Percentiles rank a stretch among this genome's conserved stretches.
Conservation (phyloP, 2,113 vertebrate genomes). For the Lophotis ruficrista region DNA sequence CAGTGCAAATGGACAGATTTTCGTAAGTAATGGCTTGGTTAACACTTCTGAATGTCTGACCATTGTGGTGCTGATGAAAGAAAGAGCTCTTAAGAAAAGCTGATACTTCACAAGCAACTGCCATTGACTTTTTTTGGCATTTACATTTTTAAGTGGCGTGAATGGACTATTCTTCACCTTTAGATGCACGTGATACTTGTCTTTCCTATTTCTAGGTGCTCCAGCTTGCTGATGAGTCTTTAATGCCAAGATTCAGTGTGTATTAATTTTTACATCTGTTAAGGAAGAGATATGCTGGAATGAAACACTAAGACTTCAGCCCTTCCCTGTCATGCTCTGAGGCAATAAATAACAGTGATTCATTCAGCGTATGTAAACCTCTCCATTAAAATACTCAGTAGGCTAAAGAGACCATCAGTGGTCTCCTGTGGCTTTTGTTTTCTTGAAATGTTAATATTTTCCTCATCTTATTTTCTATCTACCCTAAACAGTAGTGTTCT, state of each 20-base stretch:
- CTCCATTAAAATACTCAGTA: slow-evolving; percentile 74
- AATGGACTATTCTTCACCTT: slow-evolving; percentile 21
- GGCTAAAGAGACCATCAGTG: slow-evolving; percentile 53
- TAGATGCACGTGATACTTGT: neutral
- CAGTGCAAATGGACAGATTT: neutral
- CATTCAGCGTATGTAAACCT: slow-evolving; percentile 63
- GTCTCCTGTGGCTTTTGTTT: slow-evolving; percentile 74
- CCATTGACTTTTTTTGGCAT: neutral
- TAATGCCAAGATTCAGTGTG: neutral
- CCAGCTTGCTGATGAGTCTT: neutral
- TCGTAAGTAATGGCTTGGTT: neutral
- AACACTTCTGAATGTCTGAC: neutral
- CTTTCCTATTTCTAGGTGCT: neutral
- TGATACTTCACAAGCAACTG: neutral
- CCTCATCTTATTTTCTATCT: slow-evolving; percentile 59
- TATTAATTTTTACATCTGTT: slow-evolving; percentile 44
- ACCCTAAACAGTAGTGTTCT: slow-evolving; percentile 22
- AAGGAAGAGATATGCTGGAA: neutral
- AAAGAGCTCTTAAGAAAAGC: neutral
- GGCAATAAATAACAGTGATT: slow-evolving; percentile 69
- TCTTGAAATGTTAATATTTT: slow-evolving; percentile 71
- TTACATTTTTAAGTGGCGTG: neutral
- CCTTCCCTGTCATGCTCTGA: slow-evolving; percentile 1
- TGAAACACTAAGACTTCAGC: slow-evolving; percentile 17
- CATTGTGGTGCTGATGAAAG: neutral